A percentile compares a stretch with the other conserved stretches of the same genome.
Conservation (phyloP, 2,113 vertebrate genomes). For the Pampusana beccarii region DNA sequence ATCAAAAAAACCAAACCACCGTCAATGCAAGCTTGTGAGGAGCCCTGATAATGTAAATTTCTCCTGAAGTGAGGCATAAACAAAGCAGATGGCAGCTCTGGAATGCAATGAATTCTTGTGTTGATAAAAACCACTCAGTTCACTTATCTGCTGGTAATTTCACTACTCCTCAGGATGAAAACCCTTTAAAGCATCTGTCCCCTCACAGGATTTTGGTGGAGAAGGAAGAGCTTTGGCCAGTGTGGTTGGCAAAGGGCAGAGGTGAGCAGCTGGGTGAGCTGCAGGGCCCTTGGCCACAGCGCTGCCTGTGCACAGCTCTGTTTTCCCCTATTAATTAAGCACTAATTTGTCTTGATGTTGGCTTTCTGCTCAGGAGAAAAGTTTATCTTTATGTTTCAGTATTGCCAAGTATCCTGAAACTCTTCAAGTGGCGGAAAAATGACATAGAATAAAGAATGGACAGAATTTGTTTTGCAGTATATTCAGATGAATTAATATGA, state of each 20-base stretch:
- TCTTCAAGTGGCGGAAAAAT: not conserved
- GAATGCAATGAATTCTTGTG: not conserved
- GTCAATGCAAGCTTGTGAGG: not conserved
- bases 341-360: not conserved
- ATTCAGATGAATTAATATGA: not conserved
- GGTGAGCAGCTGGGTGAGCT: not conserved
- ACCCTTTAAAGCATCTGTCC: not conserved
- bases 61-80: not conserved
- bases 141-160: not conserved
- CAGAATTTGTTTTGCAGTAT: not conserved
- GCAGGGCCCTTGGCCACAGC: not conserved
- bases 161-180: not conserved
- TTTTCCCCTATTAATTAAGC: not conserved
- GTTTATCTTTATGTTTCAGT: not conserved
- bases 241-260: not conserved
- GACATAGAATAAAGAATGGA: not conserved
- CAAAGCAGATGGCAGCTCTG: not conserved
- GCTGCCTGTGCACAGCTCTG: not conserved
- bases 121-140: not conserved
- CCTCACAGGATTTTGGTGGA: accelerated
- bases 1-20: not conserved
- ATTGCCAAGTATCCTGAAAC: not conserved
- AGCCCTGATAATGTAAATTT: not conserved
- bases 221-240: not conserved
- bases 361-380: not conserved